phyloP scores from a whole-genome alignment of 2,888 invertebrate genomes.

The Oligia strigilis region DNA sequence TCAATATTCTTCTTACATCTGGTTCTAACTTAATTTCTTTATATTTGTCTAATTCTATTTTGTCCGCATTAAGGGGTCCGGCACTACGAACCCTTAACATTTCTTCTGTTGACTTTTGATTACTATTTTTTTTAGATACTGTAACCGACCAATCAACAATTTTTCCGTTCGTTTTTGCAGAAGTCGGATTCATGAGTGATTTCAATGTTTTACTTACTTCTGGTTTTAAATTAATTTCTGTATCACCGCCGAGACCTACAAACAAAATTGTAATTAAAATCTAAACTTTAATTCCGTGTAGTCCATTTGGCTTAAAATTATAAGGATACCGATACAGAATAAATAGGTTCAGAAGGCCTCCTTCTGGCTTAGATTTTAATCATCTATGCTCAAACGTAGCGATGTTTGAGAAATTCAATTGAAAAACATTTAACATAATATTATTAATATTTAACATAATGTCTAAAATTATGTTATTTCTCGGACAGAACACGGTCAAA shows the following conservation, averaged over 20 bases:
- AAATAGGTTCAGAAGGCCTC: neutral
- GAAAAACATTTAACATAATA: neutral
- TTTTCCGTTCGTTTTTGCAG: neutral
- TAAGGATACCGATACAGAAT: neutral
- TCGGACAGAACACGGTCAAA: neutral
- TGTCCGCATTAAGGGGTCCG: neutral
- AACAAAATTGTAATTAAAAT: conserved; percentile 22
- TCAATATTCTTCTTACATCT: neutral
- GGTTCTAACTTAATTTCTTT: neutral
- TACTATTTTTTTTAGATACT: conserved; percentile 16
- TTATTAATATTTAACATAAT: neutral
- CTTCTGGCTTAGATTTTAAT: neutral
- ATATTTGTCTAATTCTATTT: neutral
- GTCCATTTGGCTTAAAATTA: neutral
- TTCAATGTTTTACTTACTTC: conserved; percentile 49
- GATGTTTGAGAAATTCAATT: neutral
- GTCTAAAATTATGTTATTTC: neutral
- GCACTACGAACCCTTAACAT: neutral
- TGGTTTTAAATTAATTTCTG: conserved; percentile 51
- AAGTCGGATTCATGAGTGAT: conserved; percentile 29
- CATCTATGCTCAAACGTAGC: neutral
- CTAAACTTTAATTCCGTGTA: neutral
- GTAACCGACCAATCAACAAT: conserved; percentile 35
- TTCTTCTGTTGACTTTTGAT: neutral
- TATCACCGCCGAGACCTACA: conserved; percentile 27